Evolutionary conservation across 2,797 vertebrate species (phyloP).

Genomic region (Chelidonichthys spinosus): DNA sequence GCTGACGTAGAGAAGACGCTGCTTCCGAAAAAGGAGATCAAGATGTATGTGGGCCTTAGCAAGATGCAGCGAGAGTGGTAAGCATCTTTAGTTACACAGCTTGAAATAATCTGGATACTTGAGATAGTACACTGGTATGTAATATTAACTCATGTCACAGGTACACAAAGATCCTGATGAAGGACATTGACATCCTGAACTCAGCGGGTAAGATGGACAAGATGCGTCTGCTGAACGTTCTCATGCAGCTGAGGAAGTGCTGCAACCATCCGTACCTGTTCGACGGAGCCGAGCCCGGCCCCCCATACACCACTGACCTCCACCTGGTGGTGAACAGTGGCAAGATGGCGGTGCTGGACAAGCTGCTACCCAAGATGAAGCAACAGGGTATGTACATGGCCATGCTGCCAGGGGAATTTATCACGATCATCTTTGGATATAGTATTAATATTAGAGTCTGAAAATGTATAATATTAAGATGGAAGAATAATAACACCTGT

Average conservation of each 20-base stretch:
- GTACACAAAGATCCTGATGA: slow-evolving; percentile 99
- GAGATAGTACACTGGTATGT: background rate
- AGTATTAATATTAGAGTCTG: background rate
- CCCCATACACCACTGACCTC: slow-evolving; percentile 97
- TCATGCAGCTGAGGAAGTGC: slow-evolving; percentile 98
- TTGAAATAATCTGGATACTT: background rate
- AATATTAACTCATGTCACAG: slow-evolving; percentile 67
- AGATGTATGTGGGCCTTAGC: slow-evolving; percentile 98
- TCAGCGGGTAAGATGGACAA: slow-evolving; percentile 99
- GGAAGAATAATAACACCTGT: background rate
- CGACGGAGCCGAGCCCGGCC: slow-evolving; percentile 96
- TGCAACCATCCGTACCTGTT: slow-evolving; percentile 99
- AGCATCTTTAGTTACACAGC: slow-evolving; percentile 46
- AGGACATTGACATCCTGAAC: slow-evolving; percentile 98
- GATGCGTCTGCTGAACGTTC: slow-evolving; percentile 95
- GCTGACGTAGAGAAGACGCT: slow-evolving; percentile 98
- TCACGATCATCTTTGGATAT: background rate
- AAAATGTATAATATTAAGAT: background rate
- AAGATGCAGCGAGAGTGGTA: slow-evolving; percentile 99
- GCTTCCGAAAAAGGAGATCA: slow-evolving; percentile 97
- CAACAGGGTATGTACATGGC: slow-evolving; percentile 87
- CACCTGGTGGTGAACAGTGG: slow-evolving; percentile 97
- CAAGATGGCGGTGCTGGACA: slow-evolving; percentile 97
- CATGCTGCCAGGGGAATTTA: background rate
- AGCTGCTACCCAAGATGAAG: slow-evolving; percentile 95